Base-by-base conservation (phyloP, 2,113 vertebrate species). In the Plecturocebus donacophilus region DNA sequence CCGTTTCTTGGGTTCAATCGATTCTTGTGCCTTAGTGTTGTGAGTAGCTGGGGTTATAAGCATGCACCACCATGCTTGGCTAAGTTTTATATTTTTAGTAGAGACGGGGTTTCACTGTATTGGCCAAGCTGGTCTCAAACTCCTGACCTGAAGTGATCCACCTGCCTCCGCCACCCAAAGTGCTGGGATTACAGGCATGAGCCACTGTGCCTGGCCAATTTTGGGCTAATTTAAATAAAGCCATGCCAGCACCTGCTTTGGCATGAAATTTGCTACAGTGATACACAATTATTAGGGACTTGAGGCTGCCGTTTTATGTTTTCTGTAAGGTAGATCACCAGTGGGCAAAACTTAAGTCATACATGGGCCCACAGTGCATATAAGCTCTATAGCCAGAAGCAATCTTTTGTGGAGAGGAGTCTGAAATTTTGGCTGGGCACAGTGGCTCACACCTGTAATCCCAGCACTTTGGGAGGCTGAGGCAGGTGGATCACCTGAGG, bases 341-440 rank as follows among this genome's bases (percentile, higher is more conserved):
- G 20, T 64, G 27, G 58, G 6, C 49, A 76, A 61, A 81, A 27
- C 64, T 58, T 95, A 77, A 56, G 80, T 93, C 66, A 49, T 49
- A 0, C 68, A 38, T 80, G 71, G 61, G 19, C 17, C 64, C 64
- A 70, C 8, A 9, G 11, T 54, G 52, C 40, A 47, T 61, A 11
- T 76, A 40, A 54, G 85, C 25, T 77, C 20, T 80, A 38, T 83
- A 80, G 42, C 68, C n/a, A 52, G 38, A 75, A 84, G 92, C 27
- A 79, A 27, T 95, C n/a, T 17, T 94, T 77, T 95, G 40, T 96
- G 79, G 42, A 94, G 73, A 82, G 38, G 54, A 84, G 40, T 84
- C 52, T 75, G 52, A 71, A 79, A 85, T 85, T 49, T 94, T 64
- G 61, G 61, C 61, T 25, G 12, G 61, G 61, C 27, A 30, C 12